phyloP scores from a whole-genome alignment of 2,888 invertebrate genomes.

The Podotricha telesiphe region DNA sequence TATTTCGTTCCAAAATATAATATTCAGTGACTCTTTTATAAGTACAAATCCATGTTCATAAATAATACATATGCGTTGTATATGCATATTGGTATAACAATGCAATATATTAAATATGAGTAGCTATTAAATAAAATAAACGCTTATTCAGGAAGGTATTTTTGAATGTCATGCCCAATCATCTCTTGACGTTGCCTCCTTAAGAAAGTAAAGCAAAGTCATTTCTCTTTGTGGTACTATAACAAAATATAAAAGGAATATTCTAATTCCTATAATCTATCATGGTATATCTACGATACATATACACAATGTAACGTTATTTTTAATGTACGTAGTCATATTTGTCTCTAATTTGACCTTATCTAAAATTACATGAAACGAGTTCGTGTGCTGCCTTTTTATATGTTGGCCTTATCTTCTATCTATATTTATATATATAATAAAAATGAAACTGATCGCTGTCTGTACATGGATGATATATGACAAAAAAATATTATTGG shows the following conservation, averaged over 20 bases:
- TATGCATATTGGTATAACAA: too few relatives aligned
- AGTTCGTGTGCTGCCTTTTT: slow-evolving; percentile 1
- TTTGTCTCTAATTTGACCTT: not conserved
- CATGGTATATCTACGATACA: not conserved
- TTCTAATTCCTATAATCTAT: not conserved
- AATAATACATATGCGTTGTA: too few relatives aligned
- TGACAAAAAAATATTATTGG: too few relatives aligned
- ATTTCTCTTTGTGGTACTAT: slow-evolving; percentile 37
- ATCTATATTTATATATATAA: too few relatives aligned
- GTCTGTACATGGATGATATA: too few relatives aligned
- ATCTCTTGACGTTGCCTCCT: slow-evolving; percentile 32
- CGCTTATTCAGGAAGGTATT: slow-evolving; percentile 13
- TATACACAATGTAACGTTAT: not conserved
- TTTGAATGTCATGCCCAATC: slow-evolving; percentile 39
- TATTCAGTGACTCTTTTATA: too few relatives aligned
- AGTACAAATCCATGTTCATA: too few relatives aligned
- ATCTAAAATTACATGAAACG: not conserved
- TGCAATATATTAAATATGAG: not conserved
- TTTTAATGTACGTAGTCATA: not conserved
- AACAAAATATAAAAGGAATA: slow-evolving; percentile 29
- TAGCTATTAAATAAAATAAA: not conserved
- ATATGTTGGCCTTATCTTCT: not conserved
- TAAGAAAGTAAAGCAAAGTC: slow-evolving; percentile 36
- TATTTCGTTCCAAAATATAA: too few relatives aligned
- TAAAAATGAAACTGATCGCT: too few relatives aligned